These are phyloP conservation scores for Dicrurus megarhynchus DNA, from an alignment of 2,113 vertebrate species.

Conservation along the genomic window DNA sequence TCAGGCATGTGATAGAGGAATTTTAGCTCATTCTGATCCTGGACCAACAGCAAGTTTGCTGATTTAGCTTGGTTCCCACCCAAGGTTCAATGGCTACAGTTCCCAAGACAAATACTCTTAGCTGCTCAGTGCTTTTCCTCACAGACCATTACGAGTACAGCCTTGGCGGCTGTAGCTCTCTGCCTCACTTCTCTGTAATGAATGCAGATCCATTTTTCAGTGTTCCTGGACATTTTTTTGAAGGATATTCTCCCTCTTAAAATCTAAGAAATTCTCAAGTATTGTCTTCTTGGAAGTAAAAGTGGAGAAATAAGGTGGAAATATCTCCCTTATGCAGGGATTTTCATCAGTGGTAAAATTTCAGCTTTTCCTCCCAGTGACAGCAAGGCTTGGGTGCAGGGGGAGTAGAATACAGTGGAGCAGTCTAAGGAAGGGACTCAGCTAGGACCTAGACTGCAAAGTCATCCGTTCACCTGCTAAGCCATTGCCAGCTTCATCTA, in stretches of 20 bases:
- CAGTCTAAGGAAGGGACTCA: background rate
- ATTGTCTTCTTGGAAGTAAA: background rate
- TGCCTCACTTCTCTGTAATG: background rate
- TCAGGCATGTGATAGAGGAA: background rate
- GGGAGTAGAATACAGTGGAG: background rate
- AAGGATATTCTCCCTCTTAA: background rate
- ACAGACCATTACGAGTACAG: background rate
- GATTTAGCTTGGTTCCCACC: background rate
- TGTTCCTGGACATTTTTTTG: background rate
- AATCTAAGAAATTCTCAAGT: background rate
- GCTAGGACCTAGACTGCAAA: background rate
- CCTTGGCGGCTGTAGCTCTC: background rate
- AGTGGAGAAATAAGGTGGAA: background rate
- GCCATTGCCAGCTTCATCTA: background rate
- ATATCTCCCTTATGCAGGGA: background rate
- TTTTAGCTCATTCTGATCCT: background rate
- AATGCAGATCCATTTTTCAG: background rate
- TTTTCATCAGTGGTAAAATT: background rate
- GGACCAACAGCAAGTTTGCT: background rate
- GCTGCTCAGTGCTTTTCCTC: background rate
- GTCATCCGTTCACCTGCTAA: background rate
- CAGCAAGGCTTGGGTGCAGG: background rate
- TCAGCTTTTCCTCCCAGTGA: background rate
- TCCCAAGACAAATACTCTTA: background rate
- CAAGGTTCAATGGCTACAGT: background rate